Conservation (phyloP, 2,888 invertebrate genomes). For the Sphinx pinastri region DNA sequence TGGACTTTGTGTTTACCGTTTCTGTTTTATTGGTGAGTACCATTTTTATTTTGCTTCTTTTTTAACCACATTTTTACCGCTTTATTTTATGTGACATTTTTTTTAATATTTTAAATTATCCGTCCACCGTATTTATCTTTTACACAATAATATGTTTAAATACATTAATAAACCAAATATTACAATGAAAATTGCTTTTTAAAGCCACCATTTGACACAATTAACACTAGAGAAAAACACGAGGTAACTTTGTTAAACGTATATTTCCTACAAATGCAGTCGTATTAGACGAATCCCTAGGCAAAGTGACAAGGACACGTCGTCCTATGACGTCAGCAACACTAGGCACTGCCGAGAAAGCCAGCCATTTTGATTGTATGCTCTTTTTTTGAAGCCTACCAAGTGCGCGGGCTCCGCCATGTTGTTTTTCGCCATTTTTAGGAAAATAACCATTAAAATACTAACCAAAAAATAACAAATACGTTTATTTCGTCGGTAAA, state of each 20-base stretch:
- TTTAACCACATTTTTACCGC: conserved; percentile 36
- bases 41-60: conserved; percentile 44
- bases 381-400: conserved; percentile 80
- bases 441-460: conserved; percentile 28
- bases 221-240: conserved; percentile 24
- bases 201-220: conserved; percentile 6
- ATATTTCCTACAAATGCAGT: conserved; percentile 45
- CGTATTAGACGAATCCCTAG: conserved; percentile 58
- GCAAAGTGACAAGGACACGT: conserved; percentile 75
- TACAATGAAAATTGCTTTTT: neutral
- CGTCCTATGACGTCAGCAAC: conserved; percentile 79
- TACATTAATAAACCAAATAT: neutral
- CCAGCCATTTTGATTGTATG: conserved; percentile 79
- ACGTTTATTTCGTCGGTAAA: conserved; percentile 2
- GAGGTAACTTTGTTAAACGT: conserved; percentile 34
- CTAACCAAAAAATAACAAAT: neutral
- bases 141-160: conserved; percentile 2
- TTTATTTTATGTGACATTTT: conserved; percentile 17
- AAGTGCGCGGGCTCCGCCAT: conserved; percentile 73
- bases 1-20: conserved; percentile 74
- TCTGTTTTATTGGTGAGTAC: conserved; percentile 70
- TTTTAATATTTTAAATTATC: neutral
- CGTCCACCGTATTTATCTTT: neutral
- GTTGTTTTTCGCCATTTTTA: conserved; percentile 43
- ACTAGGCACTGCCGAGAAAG: conserved; percentile 81